A percentile compares a stretch with the other conserved stretches of the same genome.
phyloP scores from a whole-genome alignment of 2,113 vertebrate genomes.

The Macheiramphus alcinus region DNA sequence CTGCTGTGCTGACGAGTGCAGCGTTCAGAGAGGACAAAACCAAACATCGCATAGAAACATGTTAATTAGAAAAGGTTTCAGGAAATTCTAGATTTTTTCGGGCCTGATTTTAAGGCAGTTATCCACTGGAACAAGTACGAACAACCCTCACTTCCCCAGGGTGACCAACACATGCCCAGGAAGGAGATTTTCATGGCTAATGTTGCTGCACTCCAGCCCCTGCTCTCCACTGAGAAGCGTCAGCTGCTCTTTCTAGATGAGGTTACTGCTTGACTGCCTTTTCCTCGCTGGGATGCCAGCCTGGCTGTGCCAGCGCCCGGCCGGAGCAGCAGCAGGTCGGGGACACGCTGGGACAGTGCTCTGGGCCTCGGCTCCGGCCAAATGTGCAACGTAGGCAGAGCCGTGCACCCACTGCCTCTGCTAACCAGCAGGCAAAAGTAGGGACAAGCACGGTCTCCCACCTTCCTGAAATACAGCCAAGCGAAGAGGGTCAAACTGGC shows the following conservation, averaged over 20 bases:
- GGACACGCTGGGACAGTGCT: neutral
- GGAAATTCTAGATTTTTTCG: neutral
- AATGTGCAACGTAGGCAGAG: neutral
- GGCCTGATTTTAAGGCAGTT: neutral
- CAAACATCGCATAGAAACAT: neutral
- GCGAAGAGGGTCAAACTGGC: neutral
- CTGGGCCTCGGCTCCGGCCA: neutral
- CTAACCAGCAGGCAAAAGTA: neutral
- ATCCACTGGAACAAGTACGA: neutral
- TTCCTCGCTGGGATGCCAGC: neutral
- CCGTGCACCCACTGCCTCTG: rapidly evolving
- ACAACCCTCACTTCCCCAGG: neutral
- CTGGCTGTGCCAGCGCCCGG: neutral
- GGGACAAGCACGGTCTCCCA: neutral
- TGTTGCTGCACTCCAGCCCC: neutral
- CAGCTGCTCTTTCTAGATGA: neutral
- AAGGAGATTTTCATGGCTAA: neutral
- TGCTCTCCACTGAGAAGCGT: neutral
- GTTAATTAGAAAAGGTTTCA: neutral
- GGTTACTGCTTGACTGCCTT: neutral
- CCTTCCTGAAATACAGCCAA: neutral
- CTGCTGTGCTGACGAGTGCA: rapidly evolving
- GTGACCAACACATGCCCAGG: neutral
- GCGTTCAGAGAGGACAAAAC: neutral
- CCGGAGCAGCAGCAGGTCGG: neutral